Base-by-base conservation (phyloP, 1,140 invertebrate genomes). In the Megathymus violae region DNA sequence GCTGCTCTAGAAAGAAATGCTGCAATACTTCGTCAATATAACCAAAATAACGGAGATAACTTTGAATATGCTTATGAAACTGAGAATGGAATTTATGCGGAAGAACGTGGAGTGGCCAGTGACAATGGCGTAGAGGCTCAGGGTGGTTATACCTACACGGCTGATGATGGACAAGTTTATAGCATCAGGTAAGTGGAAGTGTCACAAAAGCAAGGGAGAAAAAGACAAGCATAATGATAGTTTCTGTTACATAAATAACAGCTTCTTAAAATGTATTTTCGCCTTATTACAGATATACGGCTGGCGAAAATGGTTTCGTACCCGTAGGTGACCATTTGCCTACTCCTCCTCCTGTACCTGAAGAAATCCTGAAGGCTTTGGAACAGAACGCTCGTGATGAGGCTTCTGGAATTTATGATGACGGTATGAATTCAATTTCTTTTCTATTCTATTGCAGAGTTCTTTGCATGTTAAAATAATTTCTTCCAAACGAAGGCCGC, bases 251-350 rank as follows among this genome's bases (percentile, higher is more conserved):
- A n/a, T n/a, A n/a, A n/a, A n/a, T n/a, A n/a, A n/a, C n/a, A n/a
- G n/a, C n/a, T 22, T 3, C 19, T 22, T 22, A 22, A 22, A 22
- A 3, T 22, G 5, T 5, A 43, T 7, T 16, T 16, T 19, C 27
- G 34, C 40, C 10, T 36, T 13, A 4, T 47, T 80, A 95, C 40
- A 94, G 93, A 14, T 97, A 97, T 88, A 94, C 94, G 16, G 96
- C 96, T 48, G 96, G 96, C 71, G 95, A 96, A 78, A 95, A 95
- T 50, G 96, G 96, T 6, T 97, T 96, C 85, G 93, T 93, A 43
- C 94, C 95, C 0, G 82, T 93, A 67, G 95, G 96, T 40, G 94
- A 93, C 22, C 95, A 96, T 82, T 78, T 97, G 11, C 96, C 96
- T 13, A 96, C 95, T 1, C 94, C 96, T 34, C 96, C 95, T 0